Evolutionary conservation across 2,797 vertebrate genomes (phyloP), one percentile per base, ranked within the genome.

Genomic region (Xenops minutus): DNA sequence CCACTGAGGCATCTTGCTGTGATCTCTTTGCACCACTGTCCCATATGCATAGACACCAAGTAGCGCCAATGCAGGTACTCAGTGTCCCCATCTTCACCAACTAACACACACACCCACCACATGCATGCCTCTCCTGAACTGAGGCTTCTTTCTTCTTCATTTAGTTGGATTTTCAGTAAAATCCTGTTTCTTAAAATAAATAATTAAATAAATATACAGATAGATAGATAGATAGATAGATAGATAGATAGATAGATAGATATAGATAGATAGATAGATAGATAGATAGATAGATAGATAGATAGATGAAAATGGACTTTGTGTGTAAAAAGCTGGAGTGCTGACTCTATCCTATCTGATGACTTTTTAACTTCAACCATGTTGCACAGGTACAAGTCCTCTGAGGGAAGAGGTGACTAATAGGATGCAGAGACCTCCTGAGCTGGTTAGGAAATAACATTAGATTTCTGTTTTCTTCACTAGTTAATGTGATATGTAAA

Each of bases 381-480:
- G 19, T 39, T 69, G 63, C 3, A 0, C n/a, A 77, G 71, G 66
- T 36, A 34, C 26, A 80, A 67, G 64, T 63, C 56, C 85, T 74
- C 21, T 0, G 34, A 71, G 54, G 32, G 26, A 85, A 68, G 78
- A 75, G 46, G 39, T 86, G 55, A 61, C 46, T 89, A 94, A 89
- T 64, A 83, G 67, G 44, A 51, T 77, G 61, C 88, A 88, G 81
- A 80, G 75, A 86, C 73, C 59, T 52, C 44, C 44, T 67, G 77
- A 92, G 32, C 39, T 72, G 37, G 37, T 82, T 83, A 59, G 85
- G 68, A 88, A 93, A 85, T 75, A 92, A 86, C 61, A 34, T 82
- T 54, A 93, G 73, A 66, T 69, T 89, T 91, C 84, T 95, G 78
- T 69, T 93, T 81, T 94, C 95, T 87, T 93, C 59, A 26, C 30